A percentile compares a stretch with the other conserved stretches of the same genome.
Evolutionary conservation across 2,888 invertebrate genomes (phyloP).

Genomic region (Calliopum simillimum): DNA sequence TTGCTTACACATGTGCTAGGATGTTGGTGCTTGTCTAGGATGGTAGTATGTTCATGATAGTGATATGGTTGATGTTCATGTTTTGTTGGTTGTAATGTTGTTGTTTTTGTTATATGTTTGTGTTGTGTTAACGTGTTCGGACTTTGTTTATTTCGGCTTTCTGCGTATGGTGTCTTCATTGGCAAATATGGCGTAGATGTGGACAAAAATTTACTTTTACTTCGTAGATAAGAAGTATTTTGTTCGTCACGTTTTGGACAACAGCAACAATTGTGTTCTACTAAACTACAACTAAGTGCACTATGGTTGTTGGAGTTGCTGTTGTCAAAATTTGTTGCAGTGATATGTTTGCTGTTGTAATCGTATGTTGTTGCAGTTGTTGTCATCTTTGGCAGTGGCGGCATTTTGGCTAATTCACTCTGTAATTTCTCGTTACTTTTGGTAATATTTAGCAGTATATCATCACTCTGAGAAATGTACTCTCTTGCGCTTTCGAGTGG

Average conservation of each 20-base stretch:
- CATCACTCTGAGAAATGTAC: conserved; percentile 56
- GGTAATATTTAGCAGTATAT: conserved; percentile 57
- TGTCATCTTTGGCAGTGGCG: conserved; percentile 54
- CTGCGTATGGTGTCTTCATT: conserved; percentile 34
- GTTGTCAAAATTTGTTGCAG: neutral
- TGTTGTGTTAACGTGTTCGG: conserved; percentile 39
- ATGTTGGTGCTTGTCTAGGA: conserved; percentile 29
- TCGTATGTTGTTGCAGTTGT: conserved; percentile 5
- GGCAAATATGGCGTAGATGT: conserved; percentile 4
- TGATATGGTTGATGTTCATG: conserved; percentile 43
- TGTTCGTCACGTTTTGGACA: neutral
- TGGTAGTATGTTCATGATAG: conserved; percentile 39
- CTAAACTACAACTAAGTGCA: conserved; percentile 14
- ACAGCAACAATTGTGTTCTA: conserved; percentile 12
- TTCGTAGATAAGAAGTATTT: neutral
- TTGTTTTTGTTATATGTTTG: conserved; percentile 44
- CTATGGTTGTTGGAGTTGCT: neutral
- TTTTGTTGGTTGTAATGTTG: conserved; percentile 23
- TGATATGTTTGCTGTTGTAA: neutral
- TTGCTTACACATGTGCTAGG: conserved; percentile 21
- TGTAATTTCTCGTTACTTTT: conserved; percentile 59
- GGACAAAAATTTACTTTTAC: neutral
- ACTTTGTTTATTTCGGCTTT: conserved; percentile 39
- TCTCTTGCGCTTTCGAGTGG: conserved; percentile 54
- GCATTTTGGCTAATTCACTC: conserved; percentile 59